Evolutionary conservation across 1,140 invertebrate genomes (phyloP).

Genomic region (Tribolium madens): DNA sequence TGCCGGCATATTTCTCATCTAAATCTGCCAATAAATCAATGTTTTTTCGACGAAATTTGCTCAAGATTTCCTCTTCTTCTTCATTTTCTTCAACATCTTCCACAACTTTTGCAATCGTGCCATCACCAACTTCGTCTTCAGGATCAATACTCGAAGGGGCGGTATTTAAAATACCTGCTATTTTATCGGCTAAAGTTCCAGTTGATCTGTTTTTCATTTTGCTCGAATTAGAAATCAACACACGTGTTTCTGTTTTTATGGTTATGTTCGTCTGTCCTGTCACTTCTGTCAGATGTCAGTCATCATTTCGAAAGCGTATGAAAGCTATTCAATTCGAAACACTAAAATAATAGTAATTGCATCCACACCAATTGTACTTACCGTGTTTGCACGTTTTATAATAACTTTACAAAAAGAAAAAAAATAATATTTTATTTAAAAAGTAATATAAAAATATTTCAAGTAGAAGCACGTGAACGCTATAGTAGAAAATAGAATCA

Average conservation of each 20-base stretch:
- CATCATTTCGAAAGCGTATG: too few species aligned
- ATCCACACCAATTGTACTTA: too few species aligned
- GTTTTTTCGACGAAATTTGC: constrained; percentile 75
- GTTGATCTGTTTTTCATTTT: constrained; percentile 48
- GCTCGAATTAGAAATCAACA: background rate
- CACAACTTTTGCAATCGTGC: constrained; percentile 67
- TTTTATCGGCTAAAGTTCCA: constrained; percentile 70
- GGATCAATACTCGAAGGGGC: constrained; percentile 69
- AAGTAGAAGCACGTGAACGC: too few species aligned
- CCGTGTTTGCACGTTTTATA: too few species aligned
- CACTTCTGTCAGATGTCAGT: too few species aligned
- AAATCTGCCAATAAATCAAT: constrained; percentile 75
- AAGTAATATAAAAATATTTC: too few species aligned
- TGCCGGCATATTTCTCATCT: constrained; percentile 80
- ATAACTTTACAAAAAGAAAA: too few species aligned
- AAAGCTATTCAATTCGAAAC: too few species aligned
- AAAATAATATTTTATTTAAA: too few species aligned
- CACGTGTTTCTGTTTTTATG: background rate
- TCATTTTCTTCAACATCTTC: constrained; percentile 65
- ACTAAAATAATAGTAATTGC: too few species aligned
- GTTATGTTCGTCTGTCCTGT: background rate
- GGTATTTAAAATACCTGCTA: constrained; percentile 70
- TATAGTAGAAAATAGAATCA: too few species aligned
- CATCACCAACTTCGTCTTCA: constrained; percentile 69
- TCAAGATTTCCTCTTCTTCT: constrained; percentile 66